Evolutionary conservation across 2,888 invertebrate genomes (phyloP), one percentile per base, ranked within the genome.

Genomic region (Drosophila cyrtoloma): DNA sequence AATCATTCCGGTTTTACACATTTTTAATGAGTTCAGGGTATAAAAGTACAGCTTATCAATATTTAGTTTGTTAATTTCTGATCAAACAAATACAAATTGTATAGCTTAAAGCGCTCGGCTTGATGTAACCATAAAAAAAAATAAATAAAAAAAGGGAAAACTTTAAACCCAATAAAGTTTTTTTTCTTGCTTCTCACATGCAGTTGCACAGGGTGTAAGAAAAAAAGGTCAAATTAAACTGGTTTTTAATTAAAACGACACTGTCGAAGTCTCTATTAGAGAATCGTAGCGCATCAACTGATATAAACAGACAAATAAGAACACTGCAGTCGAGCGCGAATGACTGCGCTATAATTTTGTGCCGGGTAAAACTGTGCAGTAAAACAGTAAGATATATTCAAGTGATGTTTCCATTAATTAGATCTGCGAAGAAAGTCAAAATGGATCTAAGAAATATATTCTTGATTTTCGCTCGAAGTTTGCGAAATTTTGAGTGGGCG

Each of bases 241-340:
- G 77, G 87, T 86, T 86, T 75, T 89, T 89, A 89, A 89, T 86
- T 86, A 89, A 89, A 77, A 71, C 82, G 79, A 89, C 77, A 80
- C 71, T 71, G 57, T 73, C 39, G 67, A 60, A 55, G 52, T 67
- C 65, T 64, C 58, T 63, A 75, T 86, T 69, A 22, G 71, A 84
- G 75, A 76, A 89, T 79, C 84, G 72, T 78, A 89, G 74, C 84
- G 86, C 84, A 86, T 86, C 79, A 76, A 86, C 71, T 74, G 72
- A 78, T 69, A 75, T 60, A 58, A 58, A 62, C 50, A 30, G 37
- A 59, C 58, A 62, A 65, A n/a, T 16, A 53, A 22, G 65, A 62
- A 62, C 37, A 14, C 52, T 58, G 47, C 5, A 28, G 35, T n/a
- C 35, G 35, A 12, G 14, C 3, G 35, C 6, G 19, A 14, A 28